phyloP scores from a whole-genome alignment of 2,888 invertebrate species.

The Nemurella pictetii region DNA sequence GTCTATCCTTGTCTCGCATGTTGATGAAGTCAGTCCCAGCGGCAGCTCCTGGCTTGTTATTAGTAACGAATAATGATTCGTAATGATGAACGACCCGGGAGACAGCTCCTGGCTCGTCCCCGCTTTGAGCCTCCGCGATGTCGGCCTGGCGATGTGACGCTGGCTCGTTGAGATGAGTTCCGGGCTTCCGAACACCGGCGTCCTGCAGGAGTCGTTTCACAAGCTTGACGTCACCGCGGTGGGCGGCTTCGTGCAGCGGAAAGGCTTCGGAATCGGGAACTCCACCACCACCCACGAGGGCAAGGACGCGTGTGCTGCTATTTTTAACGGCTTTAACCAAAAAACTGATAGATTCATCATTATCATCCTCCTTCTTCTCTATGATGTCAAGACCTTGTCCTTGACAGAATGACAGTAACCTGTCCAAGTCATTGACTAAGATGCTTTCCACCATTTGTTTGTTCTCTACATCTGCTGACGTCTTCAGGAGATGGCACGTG shows the following conservation, averaged over 20 bases:
- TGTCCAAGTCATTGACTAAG: background rate
- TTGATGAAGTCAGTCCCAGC: background rate
- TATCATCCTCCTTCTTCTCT: too few species aligned
- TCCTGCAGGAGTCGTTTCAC: background rate
- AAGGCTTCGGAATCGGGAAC: background rate
- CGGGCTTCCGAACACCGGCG: too few species aligned
- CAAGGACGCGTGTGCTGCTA: background rate
- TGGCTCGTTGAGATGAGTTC: too few species aligned
- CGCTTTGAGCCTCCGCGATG: background rate
- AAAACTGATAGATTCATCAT: background rate
- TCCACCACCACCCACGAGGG: background rate
- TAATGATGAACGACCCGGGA: background rate
- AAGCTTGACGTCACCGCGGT: background rate
- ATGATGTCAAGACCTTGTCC: background rate
- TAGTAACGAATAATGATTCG: too few species aligned
- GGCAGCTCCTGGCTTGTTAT: background rate
- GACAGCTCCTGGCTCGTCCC: background rate
- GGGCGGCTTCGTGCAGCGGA: slow-evolving; percentile 14
- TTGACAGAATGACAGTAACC: background rate
- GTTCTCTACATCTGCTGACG: background rate
- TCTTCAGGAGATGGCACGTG: background rate
- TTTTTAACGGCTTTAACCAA: background rate
- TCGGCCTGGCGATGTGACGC: too few species aligned
- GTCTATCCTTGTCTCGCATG: slow-evolving; percentile 9
- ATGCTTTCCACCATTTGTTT: background rate